Conservation (phyloP, 2,113 vertebrate species). For the Zonotrichia leucophrys region DNA sequence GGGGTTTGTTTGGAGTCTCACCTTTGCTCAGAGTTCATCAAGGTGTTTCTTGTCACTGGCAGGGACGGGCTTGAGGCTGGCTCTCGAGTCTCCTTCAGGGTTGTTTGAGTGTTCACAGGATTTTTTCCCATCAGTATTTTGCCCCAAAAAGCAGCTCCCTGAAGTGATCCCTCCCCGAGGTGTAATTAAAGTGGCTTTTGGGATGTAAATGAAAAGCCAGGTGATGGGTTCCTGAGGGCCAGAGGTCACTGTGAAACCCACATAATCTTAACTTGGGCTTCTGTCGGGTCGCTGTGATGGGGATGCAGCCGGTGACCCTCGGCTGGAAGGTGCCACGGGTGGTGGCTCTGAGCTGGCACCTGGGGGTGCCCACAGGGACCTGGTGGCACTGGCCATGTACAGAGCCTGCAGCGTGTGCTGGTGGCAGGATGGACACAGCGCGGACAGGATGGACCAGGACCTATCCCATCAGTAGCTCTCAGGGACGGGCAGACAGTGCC, state of each 20-base stretch:
- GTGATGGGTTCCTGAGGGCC: background rate
- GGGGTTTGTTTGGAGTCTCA: background rate
- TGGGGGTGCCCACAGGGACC: background rate
- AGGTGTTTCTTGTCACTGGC: background rate
- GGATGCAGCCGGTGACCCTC: fast-evolving
- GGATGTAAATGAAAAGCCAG: background rate
- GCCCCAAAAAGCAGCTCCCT: background rate
- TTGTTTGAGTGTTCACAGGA: background rate
- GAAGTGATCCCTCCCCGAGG: background rate
- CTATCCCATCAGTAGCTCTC: background rate
- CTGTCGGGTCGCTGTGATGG: background rate
- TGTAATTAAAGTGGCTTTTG: background rate
- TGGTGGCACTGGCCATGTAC: background rate
- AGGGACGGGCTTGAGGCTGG: background rate
- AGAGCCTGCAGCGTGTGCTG: background rate
- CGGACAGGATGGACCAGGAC: background rate
- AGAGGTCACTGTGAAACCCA: background rate
- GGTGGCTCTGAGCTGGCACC: background rate
- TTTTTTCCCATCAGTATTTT: background rate
- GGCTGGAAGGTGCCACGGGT: background rate
- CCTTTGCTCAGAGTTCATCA: background rate
- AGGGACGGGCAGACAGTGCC: background rate
- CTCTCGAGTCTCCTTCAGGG: background rate
- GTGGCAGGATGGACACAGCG: background rate
- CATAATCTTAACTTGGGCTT: background rate